Evolutionary conservation across 2,113 vertebrate species (phyloP).

Genomic region (Cettia cetti): DNA sequence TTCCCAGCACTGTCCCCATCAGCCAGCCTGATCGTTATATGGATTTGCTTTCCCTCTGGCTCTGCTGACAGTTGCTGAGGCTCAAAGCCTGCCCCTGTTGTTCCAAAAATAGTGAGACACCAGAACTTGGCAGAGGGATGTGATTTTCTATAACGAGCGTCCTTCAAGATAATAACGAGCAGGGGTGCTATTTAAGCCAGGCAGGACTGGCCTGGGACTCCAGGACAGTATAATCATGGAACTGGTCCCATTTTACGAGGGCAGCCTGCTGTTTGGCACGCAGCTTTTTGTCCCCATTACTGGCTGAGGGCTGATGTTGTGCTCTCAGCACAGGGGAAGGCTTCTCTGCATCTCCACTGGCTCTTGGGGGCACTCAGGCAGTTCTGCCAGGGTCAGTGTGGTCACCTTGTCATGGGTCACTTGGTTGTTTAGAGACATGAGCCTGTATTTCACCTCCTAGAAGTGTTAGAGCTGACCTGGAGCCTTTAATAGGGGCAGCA

Average conservation of each 20-base stretch:
- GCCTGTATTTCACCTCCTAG: not conserved
- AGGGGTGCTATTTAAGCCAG: not conserved
- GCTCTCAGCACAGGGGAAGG: not conserved
- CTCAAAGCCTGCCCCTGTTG: not conserved
- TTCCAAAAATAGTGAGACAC: constrained; percentile 52
- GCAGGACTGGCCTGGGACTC: not conserved
- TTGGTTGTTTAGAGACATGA: not conserved
- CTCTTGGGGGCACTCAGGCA: not conserved
- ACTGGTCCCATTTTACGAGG: not conserved
- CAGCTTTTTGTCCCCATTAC: not conserved
- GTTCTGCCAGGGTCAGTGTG: not conserved
- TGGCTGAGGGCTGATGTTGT: not conserved
- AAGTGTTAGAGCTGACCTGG: not conserved
- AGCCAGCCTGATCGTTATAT: constrained; percentile 15
- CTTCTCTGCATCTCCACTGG: not conserved
- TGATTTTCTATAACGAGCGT: constrained; percentile 19
- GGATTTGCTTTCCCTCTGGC: constrained; percentile 17
- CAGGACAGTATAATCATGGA: not conserved
- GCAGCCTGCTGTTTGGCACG: not conserved
- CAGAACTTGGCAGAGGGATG: not conserved
- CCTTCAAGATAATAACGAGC: constrained; percentile 22
- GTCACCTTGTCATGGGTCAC: not conserved
- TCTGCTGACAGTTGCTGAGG: constrained; percentile 5
- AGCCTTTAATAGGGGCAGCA: not conserved
- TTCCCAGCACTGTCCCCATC: not conserved